Conservation (phyloP, 2,888 invertebrate species). For the Sussaba pulchella region DNA sequence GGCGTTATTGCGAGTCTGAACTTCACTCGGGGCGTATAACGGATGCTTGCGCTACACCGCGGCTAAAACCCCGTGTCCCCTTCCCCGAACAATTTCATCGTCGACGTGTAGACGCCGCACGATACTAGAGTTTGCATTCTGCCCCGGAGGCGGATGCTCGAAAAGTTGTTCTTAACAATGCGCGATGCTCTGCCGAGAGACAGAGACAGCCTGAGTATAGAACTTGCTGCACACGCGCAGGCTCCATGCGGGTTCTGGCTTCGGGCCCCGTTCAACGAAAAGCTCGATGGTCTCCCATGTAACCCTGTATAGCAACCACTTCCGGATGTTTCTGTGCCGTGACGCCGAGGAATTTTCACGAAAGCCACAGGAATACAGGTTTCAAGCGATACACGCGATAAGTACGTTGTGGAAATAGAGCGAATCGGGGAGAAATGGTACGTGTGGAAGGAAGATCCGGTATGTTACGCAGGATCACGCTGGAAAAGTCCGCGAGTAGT, state of each 20-base stretch:
- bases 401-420: background rate
- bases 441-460: background rate
- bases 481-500: background rate
- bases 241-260: slow-evolving; percentile 29
- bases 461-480: background rate
- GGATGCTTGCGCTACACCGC: slow-evolving; percentile 51
- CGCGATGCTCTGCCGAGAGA: slow-evolving; percentile 50
- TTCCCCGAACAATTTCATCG: slow-evolving; percentile 51
- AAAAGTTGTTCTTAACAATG: slow-evolving; percentile 66
- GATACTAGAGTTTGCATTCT: slow-evolving; percentile 58
- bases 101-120: slow-evolving; percentile 5
- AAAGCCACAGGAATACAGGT: background rate
- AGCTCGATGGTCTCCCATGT: slow-evolving; percentile 32
- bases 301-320: background rate
- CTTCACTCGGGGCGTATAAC: slow-evolving; percentile 64
- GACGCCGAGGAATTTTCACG: slow-evolving; percentile 13
- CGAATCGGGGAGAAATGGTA: background rate
- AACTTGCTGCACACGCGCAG: slow-evolving; percentile 56
- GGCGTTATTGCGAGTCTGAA: slow-evolving; percentile 65
- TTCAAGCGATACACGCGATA: background rate
- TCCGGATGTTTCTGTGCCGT: slow-evolving; percentile 27
- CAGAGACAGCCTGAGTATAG: slow-evolving; percentile 31
- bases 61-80: slow-evolving; percentile 8
- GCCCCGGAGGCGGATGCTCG: slow-evolving; percentile 61
- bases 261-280: slow-evolving; percentile 27